Evolutionary conservation across 1,140 invertebrate species (phyloP), one percentile per base, ranked within the genome.

Genomic region (Aphaenogaster rudis): DNA sequence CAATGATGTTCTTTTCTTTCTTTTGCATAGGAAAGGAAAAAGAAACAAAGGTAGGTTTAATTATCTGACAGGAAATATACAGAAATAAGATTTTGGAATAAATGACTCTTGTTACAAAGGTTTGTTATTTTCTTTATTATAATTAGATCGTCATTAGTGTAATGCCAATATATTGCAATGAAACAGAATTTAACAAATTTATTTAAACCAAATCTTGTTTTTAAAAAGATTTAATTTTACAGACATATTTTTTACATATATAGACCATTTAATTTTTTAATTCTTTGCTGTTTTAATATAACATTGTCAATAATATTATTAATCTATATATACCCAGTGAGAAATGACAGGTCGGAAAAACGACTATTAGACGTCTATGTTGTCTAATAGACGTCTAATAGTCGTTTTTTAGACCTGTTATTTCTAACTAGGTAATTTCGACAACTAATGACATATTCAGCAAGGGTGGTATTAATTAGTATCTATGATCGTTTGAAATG

Each of bases 91-190:
- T 71, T 72, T 72, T 36, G 0, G 28, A 7, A 48, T 28, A 59
- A 59, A 76, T 42, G 4, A 77, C 11, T 42, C 7, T 76, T 39
- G 2, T 74, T 54, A n/a, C 21, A 57, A 42, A 42, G 5, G 0
- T 28, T 28, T 28, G 0, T 17, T 52, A 71, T 71, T 52, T 52
- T 15, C 8, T 72, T 54, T 39, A 21, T 57, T n/a, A 42, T 76
- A 42, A 74, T 57, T 57, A 76, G 13, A 76, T 76, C 6, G 21
- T 67, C 28, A 74, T 45, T 45, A 54, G 5, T 57, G 0, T 67
- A 45, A 42, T 21, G 1, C 3, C 15, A 17, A 67, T 45, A 66
- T n/a, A 13, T 42, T 67, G 9, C 5, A 6, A 71, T 71, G 17
- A 17, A 71, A 71, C 11, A 50, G 11, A 33, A 76, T 57, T 7